Conservation (phyloP, 2,888 invertebrate genomes). For the Tenthredo notha region DNA sequence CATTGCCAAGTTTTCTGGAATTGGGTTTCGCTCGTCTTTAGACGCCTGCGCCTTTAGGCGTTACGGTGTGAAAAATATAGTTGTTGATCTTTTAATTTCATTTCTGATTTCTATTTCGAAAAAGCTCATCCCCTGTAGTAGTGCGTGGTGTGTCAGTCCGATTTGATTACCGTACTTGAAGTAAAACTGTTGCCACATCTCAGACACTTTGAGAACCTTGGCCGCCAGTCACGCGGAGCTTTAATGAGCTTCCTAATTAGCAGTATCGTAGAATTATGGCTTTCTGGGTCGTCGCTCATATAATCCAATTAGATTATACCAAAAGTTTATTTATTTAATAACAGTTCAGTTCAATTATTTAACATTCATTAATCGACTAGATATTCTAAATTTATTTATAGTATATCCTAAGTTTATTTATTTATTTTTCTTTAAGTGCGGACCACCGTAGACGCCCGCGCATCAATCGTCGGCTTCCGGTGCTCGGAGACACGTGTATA, state of each 20-base stretch:
- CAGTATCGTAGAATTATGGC: slow-evolving; percentile 32
- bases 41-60: background rate
- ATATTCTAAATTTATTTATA: background rate
- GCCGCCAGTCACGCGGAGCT: slow-evolving; percentile 6
- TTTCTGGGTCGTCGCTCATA: slow-evolving; percentile 18
- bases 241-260: slow-evolving; percentile 46
- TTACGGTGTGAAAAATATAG: background rate
- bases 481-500: slow-evolving; percentile 33
- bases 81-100: background rate
- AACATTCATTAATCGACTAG: background rate
- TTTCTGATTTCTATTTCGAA: background rate
- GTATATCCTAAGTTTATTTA: slow-evolving; percentile 16
- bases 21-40: slow-evolving; percentile 13
- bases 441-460: slow-evolving; percentile 31
- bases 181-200: slow-evolving; percentile 14
- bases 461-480: slow-evolving; percentile 43
- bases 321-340: slow-evolving; percentile 6
- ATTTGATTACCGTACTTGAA: background rate
- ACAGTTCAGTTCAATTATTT: background rate
- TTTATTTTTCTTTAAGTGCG: slow-evolving; percentile 5
- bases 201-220: slow-evolving; percentile 24
- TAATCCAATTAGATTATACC: slow-evolving; percentile 27
- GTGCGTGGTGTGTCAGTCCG: background rate
- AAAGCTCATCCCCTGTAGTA: background rate
- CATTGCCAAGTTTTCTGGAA: slow-evolving; percentile 33